Conservation (phyloP, 2,797 vertebrate genomes). For the Anas bernieri region DNA sequence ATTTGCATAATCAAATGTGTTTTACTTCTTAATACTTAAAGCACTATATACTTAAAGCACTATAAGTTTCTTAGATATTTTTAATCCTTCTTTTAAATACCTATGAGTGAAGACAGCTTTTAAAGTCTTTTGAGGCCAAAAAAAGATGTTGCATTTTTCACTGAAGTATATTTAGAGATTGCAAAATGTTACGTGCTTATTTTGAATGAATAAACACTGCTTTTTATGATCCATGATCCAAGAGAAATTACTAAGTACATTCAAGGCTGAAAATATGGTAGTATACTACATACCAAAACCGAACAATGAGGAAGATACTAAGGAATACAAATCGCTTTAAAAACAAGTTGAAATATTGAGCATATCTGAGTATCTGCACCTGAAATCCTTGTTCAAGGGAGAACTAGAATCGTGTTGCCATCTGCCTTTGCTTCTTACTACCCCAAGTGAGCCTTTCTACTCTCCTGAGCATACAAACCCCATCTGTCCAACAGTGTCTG, state of each 20-base stretch:
- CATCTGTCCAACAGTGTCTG: constrained; percentile 26
- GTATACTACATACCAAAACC: not conserved
- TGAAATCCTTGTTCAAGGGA: not conserved
- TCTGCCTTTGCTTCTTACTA: constrained; percentile 31
- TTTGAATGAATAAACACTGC: not conserved
- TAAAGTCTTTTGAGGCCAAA: not conserved
- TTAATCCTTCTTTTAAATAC: not conserved
- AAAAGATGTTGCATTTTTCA: not conserved
- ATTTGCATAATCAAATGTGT: not conserved
- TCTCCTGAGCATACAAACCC: constrained; percentile 38
- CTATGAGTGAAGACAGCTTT: not conserved
- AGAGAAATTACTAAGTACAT: not conserved
- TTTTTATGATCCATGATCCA: not conserved
- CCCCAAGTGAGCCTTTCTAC: not conserved
- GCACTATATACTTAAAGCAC: not conserved
- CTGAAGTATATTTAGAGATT: not conserved
- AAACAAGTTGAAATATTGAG: not conserved
- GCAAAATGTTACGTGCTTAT: not conserved
- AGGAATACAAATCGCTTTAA: not conserved
- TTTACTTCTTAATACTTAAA: not conserved
- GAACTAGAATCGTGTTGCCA: not conserved
- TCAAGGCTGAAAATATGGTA: not conserved
- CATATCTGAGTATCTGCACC: not conserved
- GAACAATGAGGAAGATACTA: not conserved
- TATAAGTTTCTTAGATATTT: not conserved